Base-by-base conservation (phyloP, 2,888 invertebrate genomes). In the Parasteatoda lunata region DNA sequence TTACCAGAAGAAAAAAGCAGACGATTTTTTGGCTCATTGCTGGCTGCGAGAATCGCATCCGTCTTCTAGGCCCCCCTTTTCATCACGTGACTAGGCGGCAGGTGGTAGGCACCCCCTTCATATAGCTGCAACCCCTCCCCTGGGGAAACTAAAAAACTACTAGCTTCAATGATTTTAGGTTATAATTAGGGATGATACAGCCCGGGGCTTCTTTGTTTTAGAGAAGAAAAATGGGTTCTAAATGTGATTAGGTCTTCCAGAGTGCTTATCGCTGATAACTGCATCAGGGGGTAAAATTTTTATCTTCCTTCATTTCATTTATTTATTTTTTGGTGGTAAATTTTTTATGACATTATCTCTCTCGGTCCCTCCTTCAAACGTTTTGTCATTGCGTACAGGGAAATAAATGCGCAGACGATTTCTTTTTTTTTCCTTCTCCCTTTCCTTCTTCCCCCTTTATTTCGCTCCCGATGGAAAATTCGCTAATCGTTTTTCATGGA, bases 141-240 rank as follows among this genome's bases (percentile, higher is more conserved):
- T 13, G 49, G 52, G 15, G 49, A 49, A n/a, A 47, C 48, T 47
- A 75, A 78, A 84, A 84, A 79, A 79, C 30, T 69, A 84, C 66
- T 73, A 79, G 84, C 70, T 76, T 66, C 79, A 85, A 85, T 85
- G 85, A 85, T 85, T 85, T 85, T 64, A 76, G 76, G 85, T 85
- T 85, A 85, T 85, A 85, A 85, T 85, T 85, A 85, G 76, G 85
- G 85, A 79, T 85, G 85, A 71, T 85, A 80, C 76, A 51, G 85
- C 85, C 85, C 48, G 48, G 30, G 85, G 85, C 75, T 52, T 85
- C 85, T 85, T 85, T 85, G 85, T 85, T 85, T 85, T 80, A 85
- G 85, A 30, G 66, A 80, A 85, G 85, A 85, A 85, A 85, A 85
- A 85, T 85, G 85, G 47, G 52, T 64, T 52, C 52, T 65, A 75